Evolutionary conservation across 1,140 invertebrate species (phyloP).

Genomic region (Drosophila yakuba): DNA sequence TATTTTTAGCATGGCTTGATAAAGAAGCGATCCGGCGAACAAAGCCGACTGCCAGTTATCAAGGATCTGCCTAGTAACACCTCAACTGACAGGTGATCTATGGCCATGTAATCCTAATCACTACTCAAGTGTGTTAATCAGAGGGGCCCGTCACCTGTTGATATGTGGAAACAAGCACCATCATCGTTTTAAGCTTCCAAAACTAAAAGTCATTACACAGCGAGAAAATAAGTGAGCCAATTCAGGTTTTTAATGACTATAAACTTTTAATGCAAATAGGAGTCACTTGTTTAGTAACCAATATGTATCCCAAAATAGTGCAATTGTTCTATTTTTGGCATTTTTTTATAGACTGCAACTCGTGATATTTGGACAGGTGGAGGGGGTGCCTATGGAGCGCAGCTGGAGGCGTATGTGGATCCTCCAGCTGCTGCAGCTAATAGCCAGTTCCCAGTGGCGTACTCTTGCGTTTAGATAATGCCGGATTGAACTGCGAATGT

Average conservation of each 20-base stretch:
- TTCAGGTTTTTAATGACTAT: too few species aligned
- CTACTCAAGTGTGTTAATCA: neutral
- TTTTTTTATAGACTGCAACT: too few species aligned
- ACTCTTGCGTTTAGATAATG: conserved; percentile 20
- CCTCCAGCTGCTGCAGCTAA: too few species aligned
- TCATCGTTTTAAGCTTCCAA: neutral
- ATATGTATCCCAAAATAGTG: too few species aligned
- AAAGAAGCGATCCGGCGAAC: conserved; percentile 25
- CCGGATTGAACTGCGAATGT: conserved; percentile 14
- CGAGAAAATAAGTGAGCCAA: neutral
- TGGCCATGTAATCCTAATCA: conserved; percentile 4
- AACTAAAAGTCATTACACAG: neutral
- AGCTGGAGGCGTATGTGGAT: too few species aligned
- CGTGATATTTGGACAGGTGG: too few species aligned
- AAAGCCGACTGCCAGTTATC: conserved; percentile 30
- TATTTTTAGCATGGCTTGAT: conserved; percentile 48
- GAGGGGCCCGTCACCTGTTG: conserved; percentile 6
- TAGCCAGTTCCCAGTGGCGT: too few species aligned
- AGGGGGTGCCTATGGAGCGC: neutral
- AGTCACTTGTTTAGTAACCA: too few species aligned
- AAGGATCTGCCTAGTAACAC: conserved; percentile 25
- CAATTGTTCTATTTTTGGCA: too few species aligned
- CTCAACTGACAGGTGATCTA: conserved; percentile 19
- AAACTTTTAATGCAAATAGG: neutral
- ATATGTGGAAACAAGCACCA: neutral